Evolutionary conservation across 2,113 vertebrate species (phyloP).

Genomic region (Silurus glanis): DNA sequence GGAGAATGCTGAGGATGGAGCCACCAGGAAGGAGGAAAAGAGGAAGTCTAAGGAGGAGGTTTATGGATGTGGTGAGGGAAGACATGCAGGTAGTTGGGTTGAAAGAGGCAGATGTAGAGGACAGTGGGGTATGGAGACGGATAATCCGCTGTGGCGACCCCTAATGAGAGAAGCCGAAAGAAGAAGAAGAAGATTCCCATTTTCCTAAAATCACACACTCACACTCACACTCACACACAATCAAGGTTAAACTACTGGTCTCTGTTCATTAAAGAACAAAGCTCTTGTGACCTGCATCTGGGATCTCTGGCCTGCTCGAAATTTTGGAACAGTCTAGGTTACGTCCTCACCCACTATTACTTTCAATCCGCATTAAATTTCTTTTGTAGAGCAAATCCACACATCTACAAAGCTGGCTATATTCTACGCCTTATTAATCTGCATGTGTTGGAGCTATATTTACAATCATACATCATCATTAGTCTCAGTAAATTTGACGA

Average conservation of each 20-base stretch:
- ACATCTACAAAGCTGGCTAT: not conserved
- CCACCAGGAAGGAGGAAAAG: no score
- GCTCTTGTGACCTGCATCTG: constrained; percentile 6
- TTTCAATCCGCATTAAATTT: not conserved
- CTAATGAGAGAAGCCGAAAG: no score
- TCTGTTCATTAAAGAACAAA: constrained; percentile 12
- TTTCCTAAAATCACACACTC: not conserved
- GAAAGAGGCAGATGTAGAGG: no score
- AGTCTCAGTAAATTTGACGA: not conserved
- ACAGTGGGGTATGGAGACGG: no score
- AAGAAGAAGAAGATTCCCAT: no score
- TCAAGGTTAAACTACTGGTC: not conserved
- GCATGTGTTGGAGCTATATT: not conserved
- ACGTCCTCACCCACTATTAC: not conserved
- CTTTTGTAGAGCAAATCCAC: not conserved
- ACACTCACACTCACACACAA: not conserved
- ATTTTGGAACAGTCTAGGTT: not conserved
- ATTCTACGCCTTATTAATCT: not conserved
- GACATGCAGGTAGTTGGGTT: no score
- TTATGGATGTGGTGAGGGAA: no score
- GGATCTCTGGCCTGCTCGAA: constrained; percentile 1
- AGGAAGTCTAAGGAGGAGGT: no score
- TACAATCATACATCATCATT: not conserved
- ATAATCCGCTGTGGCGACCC: no score
- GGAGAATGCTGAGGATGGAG: no score